Conservation (phyloP, 2,797 vertebrate species). For the Gymnoscopelus microlampas region DNA sequence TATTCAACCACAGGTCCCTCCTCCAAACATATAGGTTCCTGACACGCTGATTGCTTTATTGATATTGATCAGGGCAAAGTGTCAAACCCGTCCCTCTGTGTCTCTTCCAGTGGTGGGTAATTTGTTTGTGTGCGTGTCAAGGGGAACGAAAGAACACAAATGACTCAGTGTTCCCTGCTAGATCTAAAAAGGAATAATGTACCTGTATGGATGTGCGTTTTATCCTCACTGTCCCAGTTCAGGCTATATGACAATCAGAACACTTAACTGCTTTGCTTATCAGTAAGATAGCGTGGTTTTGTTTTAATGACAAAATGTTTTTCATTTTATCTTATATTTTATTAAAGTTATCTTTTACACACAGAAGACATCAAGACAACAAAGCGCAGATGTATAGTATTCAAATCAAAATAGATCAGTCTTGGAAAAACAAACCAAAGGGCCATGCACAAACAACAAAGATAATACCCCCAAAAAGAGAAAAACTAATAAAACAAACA, state of each 20-base stretch:
- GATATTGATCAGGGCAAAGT: conserved; percentile 86
- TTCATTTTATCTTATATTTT: no score
- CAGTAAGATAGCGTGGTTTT: no score
- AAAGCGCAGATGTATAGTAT: no score
- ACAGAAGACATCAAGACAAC: neutral
- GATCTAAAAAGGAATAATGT: neutral
- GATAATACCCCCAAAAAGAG: neutral
- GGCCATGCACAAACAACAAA: neutral
- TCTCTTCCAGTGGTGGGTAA: conserved; percentile 44
- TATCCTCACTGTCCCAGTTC: no score
- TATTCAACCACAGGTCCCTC: conserved; percentile 57
- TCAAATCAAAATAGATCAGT: no score
- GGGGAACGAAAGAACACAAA: conserved; percentile 23
- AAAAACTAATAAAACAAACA: neutral
- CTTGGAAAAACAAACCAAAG: no score
- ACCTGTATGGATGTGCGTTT: neutral
- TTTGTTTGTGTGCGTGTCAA: conserved; percentile 49
- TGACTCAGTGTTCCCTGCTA: neutral
- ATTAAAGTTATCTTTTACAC: neutral
- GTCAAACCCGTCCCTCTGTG: conserved; percentile 75
- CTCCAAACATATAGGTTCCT: conserved; percentile 68
- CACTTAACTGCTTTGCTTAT: no score
- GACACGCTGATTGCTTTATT: conserved; percentile 83
- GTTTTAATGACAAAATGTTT: neutral
- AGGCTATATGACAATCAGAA: no score